Base-by-base conservation (phyloP, 2,113 vertebrate species). In the Chamaea fasciata region DNA sequence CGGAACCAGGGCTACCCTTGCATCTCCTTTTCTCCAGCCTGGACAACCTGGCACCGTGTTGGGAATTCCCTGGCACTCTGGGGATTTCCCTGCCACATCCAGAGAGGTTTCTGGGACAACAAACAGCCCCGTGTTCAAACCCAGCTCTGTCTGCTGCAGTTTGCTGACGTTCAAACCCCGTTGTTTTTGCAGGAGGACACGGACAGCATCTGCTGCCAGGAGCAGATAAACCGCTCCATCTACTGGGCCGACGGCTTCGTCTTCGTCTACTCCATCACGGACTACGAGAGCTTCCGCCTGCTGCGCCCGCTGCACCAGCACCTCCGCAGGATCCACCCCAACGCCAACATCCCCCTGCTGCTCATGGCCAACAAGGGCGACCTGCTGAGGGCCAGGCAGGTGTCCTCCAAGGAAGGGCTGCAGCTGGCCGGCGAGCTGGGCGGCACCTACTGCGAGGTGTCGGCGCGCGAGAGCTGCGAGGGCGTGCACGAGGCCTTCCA, bases 211-310 rank as follows among this genome's bases (percentile, higher is more conserved):
- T 98, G 98, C 96, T 99, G 98, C 96, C 98, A 98, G 94, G 98
- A 99, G 96, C 98, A 98, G 97, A 98, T 99, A 85, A 98, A 99
- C 97, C 98, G 98, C 68, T 99, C 99, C 1, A 99, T 99, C 97
- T 99, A 99, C 97, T 99, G 99, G 99, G 99, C 99, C 2, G 99
- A 99, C 27, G 99, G 99, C 19, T 99, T 99, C 47, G 98, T 99
- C 9, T 97, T 99, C 33, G 99, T 99, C 3, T 99, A 98, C 69
- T 99, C 99, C 97, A 99, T 99, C 97, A 99, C 99, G 10, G 99
- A 99, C 97, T 97, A 98, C 16, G 98, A 96, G 92, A 99, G 99
- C 97, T 99, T 98, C 96, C 97, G 98, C 11, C 97, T 98, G 85
- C 97, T 99, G 91, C 98, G 98, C 11, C 98, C 99, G 1, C 97